Percentiles rank a stretch among this genome's conserved stretches.
These are phyloP conservation scores for Sardina pilchardus DNA, from an alignment of 2,113 vertebrate genomes.

Conservation along the genomic window DNA sequence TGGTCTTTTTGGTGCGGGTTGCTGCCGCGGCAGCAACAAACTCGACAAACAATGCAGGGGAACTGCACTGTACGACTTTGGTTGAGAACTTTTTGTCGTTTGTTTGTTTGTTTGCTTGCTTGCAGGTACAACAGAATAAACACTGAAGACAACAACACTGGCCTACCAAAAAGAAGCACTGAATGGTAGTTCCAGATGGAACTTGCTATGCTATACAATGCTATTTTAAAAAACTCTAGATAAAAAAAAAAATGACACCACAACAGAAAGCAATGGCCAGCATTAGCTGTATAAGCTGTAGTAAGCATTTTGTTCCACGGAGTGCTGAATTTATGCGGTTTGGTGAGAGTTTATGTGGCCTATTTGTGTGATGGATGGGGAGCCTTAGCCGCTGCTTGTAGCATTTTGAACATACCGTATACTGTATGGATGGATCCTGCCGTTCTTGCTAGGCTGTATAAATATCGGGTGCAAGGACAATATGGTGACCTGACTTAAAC, in stretches of 20 bases:
- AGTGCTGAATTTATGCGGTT: neutral
- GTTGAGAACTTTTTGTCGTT: neutral
- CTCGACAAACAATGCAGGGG: neutral
- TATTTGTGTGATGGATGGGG: no score
- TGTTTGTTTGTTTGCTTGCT: no score
- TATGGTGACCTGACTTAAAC: no score
- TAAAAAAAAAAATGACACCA: constrained; percentile 47
- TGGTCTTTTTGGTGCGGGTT: neutral
- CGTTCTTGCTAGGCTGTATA: neutral
- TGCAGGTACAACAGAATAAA: neutral
- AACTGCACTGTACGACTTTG: neutral
- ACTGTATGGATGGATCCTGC: neutral
- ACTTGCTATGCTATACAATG: neutral
- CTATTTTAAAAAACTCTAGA: no score
- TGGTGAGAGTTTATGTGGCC: neutral
- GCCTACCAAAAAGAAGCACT: no score
- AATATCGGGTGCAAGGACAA: no score
- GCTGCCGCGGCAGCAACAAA: neutral
- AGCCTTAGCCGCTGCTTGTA: neutral
- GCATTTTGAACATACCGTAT: neutral
- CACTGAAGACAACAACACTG: no score
- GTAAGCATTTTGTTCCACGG: neutral
- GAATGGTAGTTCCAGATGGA: neutral
- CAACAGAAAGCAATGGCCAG: neutral
- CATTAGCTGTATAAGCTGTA: neutral